Evolutionary conservation across 2,797 vertebrate species (phyloP).

Genomic region (Distichodus sexfasciatus): DNA sequence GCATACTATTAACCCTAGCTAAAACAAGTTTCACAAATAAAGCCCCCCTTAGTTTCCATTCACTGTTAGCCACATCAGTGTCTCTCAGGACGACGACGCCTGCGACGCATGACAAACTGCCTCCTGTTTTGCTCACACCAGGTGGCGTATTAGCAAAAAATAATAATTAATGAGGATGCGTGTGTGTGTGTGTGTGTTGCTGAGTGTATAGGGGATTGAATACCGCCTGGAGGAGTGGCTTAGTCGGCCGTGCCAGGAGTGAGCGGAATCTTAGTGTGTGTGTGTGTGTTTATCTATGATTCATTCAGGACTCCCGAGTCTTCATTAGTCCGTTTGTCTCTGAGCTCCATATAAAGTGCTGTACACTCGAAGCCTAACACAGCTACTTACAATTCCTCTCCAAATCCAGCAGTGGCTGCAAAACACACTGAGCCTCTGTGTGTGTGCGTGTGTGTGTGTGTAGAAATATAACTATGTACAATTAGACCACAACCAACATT

Average conservation of each 20-base stretch:
- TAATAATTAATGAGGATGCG: neutral
- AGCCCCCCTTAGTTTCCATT: too few relatives aligned
- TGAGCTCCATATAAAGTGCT: neutral
- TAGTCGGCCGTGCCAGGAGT: neutral
- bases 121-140: too few relatives aligned
- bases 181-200: neutral
- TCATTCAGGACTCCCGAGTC: conserved; percentile 40
- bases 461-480: too few relatives aligned
- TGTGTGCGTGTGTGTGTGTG: too few relatives aligned
- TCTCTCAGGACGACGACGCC: neutral
- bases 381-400: too few relatives aligned
- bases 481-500: too few relatives aligned
- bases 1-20: too few relatives aligned
- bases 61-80: too few relatives aligned
- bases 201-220: neutral
- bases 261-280: neutral
- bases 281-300: conserved; percentile 8
- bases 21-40: too few relatives aligned
- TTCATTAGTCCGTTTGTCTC: conserved; percentile 36
- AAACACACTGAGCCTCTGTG: too few relatives aligned
- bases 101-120: too few relatives aligned
- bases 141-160: conserved; percentile 15
- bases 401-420: too few relatives aligned
- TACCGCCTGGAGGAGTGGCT: neutral
- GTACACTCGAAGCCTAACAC: neutral